Percentiles rank a stretch among this genome's conserved stretches.
Conservation (phyloP, 2,797 vertebrate species). For the Poecilia velifera region DNA sequence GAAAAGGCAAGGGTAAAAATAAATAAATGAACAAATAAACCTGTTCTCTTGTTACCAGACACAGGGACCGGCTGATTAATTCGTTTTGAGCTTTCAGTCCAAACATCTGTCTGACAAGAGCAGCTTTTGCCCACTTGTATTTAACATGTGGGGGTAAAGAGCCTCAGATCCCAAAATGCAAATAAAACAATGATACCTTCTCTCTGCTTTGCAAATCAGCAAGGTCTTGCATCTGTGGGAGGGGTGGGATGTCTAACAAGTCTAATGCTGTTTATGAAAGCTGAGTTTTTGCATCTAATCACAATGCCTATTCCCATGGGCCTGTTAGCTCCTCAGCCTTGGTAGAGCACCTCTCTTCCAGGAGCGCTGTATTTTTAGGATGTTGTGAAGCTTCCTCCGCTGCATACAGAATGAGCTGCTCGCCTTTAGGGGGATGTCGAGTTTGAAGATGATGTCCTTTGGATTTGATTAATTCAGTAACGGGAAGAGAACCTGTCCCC, state of each 20-base stretch:
- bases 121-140: conserved; percentile 52
- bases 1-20: conserved; percentile 5
- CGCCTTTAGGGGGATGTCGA: conserved; percentile 97
- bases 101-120: conserved; percentile 61
- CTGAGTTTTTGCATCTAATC: conserved; percentile 91
- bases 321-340: conserved; percentile 90
- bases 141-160: conserved; percentile 60
- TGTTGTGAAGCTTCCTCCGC: conserved; percentile 91
- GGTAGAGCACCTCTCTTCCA: conserved; percentile 91
- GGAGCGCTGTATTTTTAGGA: conserved; percentile 98
- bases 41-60: conserved; percentile 41
- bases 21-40: not conserved
- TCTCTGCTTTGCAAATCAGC: conserved; percentile 67
- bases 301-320: conserved; percentile 93
- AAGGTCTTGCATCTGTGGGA: conserved; percentile 72
- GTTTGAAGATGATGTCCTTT: conserved; percentile 99
- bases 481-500: conserved; percentile 83
- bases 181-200: conserved; percentile 68
- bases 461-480: conserved; percentile 98
- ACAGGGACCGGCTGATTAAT: conserved; percentile 26
- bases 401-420: conserved; percentile 96
- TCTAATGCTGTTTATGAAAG: conserved; percentile 93
- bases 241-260: conserved; percentile 82
- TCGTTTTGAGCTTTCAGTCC: conserved; percentile 30
- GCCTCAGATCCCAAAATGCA: conserved; percentile 56